A percentile compares a stretch with the other conserved stretches of the same genome.
Evolutionary conservation across 2,113 vertebrate species (phyloP).

Genomic region (Arizona elegans): DNA sequence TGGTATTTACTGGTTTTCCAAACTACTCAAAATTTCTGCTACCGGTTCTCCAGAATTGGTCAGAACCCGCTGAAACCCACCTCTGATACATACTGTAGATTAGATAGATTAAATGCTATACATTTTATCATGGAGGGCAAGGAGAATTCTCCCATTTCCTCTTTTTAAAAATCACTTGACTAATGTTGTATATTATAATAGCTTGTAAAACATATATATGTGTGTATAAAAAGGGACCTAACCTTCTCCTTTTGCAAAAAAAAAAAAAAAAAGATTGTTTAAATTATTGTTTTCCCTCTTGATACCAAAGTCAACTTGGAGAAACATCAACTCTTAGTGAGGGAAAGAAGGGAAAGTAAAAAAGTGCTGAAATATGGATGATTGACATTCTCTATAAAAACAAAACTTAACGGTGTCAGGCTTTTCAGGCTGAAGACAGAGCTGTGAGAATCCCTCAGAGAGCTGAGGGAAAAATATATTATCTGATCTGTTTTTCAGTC

Average conservation of each 20-base stretch:
- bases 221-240: background rate
- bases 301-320: conserved; percentile 7
- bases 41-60: too few species aligned
- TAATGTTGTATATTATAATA: background rate
- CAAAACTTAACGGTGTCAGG: background rate
- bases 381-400: conserved; percentile 23
- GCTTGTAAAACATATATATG: background rate
- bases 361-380: conserved; percentile 26
- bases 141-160: background rate
- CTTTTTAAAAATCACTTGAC: background rate
- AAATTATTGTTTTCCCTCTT: conserved; percentile 40
- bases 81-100: background rate
- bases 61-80: too few species aligned
- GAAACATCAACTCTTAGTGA: conserved; percentile 31
- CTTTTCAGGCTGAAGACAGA: background rate
- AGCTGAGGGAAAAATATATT: conserved; percentile 16
- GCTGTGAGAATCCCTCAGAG: background rate
- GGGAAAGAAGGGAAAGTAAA: conserved; percentile 20
- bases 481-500: conserved; percentile 6
- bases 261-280: conserved; percentile 27
- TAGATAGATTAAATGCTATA: background rate
- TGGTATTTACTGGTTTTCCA: too few species aligned
- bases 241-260: conserved; percentile 15
- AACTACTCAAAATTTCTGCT: too few species aligned
- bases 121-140: background rate